Base-by-base conservation (phyloP, 2,888 invertebrate species). In the Aporophyla nigra region DNA sequence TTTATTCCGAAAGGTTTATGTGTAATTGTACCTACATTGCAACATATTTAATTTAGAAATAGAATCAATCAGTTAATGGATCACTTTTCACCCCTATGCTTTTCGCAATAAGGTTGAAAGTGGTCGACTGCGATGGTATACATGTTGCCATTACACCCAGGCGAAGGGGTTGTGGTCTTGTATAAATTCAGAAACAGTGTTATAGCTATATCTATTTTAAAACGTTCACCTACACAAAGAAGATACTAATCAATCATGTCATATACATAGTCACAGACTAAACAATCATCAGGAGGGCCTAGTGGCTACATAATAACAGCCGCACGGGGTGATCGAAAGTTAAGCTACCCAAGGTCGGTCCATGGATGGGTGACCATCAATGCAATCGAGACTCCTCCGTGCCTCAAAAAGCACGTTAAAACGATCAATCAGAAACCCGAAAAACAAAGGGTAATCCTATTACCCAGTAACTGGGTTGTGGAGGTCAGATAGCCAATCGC, bases 161-260 rank as follows among this genome's bases (percentile, higher is more conserved):
- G 58, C 24, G 27, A 24, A 27, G 16, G 14, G 24, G 16, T 7
- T 24, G 3, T 14, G 16, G 3, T 14, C 10, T 59, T 19, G 59
- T 71, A 19, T 68, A 4, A 19, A 74, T n/a, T 73, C 21, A 14
- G 46, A 56, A 67, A 54, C 7, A 69, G 49, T 58, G 54, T 6
- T 49, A 24, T 21, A 40, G 4, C 6, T 14, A 46, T 53, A 46
- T 61, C 43, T 27, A 61, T 43, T 53, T 61, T 33, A 5, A 61
- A 27, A 61, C n/a, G 14, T 46, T 53, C 14, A 27, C 43, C 1
- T 43, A 14, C 7, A 59, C 51, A 71, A 51, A 53, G 27, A 51
- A 56, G 27, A 56, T 69, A 58, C 0, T 24, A 56, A 24, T 49
- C 46, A 72, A 56, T 67, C 43, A 43, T 63, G 16, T 43, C 43